phyloP scores from a whole-genome alignment of 2,888 invertebrate genomes.

The Iphiclides podalirius region DNA sequence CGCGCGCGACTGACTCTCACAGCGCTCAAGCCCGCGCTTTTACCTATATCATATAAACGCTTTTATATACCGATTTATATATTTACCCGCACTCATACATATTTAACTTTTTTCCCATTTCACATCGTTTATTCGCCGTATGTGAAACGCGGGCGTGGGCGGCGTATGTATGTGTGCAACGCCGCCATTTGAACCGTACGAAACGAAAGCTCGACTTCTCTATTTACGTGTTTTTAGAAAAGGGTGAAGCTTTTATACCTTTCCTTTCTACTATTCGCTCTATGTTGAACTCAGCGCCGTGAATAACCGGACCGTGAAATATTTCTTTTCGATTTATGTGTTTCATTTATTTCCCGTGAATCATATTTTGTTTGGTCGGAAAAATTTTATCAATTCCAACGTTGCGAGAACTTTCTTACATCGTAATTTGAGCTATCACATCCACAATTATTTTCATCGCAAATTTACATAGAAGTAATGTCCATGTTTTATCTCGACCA shows the following conservation, averaged over 20 bases:
- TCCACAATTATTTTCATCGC: background rate
- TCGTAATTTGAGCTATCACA: background rate
- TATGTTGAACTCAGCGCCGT: constrained; percentile 64
- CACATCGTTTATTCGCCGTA: constrained; percentile 75
- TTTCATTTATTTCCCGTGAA: constrained; percentile 53
- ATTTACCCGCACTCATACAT: constrained; percentile 80
- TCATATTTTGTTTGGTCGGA: constrained; percentile 55
- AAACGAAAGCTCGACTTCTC: constrained; percentile 49
- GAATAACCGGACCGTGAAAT: constrained; percentile 65
- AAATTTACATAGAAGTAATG: too few relatives aligned
- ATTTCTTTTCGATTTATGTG: constrained; percentile 73
- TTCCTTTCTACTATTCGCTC: constrained; percentile 71
- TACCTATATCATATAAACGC: constrained; percentile 73
- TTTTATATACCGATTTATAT: constrained; percentile 78
- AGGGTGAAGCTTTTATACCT: constrained; percentile 78
- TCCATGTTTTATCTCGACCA: too few relatives aligned
- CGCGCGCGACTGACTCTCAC: constrained; percentile 65
- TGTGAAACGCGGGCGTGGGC: constrained; percentile 54
- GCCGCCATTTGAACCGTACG: constrained; percentile 56
- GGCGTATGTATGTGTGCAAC: constrained; percentile 55
- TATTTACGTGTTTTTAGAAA: constrained; percentile 79
- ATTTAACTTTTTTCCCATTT: constrained; percentile 79
- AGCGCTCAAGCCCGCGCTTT: constrained; percentile 50
- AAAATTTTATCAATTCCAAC: constrained; percentile 53
- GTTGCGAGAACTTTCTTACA: background rate